Percentiles rank a stretch among this genome's conserved stretches.
These are phyloP conservation scores for Poeciliopsis paucimaculata DNA, from an alignment of 2,797 vertebrate genomes.

Conservation along the genomic window DNA sequence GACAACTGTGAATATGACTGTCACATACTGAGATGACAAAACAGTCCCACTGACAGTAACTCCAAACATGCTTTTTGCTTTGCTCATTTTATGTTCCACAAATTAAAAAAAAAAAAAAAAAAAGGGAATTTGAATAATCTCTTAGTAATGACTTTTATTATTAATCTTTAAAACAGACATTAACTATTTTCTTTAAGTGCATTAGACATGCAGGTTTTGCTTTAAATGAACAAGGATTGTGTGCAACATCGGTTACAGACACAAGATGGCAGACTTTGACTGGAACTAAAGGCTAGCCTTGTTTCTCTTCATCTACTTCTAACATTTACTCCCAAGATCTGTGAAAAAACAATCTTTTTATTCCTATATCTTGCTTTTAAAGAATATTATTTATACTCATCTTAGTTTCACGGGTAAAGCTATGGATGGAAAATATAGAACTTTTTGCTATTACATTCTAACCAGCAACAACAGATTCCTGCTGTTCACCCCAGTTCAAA, in stretches of 20 bases:
- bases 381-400: background rate
- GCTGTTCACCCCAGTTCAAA: background rate
- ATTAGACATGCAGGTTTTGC: background rate
- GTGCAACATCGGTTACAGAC: conserved; percentile 13
- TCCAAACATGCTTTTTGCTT: background rate
- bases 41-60: background rate
- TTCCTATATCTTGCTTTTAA: background rate
- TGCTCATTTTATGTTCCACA: background rate
- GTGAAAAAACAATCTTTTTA: background rate
- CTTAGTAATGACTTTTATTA: background rate
- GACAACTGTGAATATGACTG: background rate
- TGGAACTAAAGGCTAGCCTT: background rate
- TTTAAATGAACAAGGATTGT: background rate
- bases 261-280: conserved; percentile 28
- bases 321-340: background rate
- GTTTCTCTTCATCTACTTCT: background rate
- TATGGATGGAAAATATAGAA: background rate
- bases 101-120: background rate
- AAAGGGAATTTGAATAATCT: background rate
- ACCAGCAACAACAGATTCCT: background rate
- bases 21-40: background rate
- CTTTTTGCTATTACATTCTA: background rate
- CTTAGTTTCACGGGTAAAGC: background rate
- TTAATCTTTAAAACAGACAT: background rate
- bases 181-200: background rate